These are phyloP conservation scores for Hololepta plana DNA, from an alignment of 2,888 invertebrate species.

Conservation along the genomic window DNA sequence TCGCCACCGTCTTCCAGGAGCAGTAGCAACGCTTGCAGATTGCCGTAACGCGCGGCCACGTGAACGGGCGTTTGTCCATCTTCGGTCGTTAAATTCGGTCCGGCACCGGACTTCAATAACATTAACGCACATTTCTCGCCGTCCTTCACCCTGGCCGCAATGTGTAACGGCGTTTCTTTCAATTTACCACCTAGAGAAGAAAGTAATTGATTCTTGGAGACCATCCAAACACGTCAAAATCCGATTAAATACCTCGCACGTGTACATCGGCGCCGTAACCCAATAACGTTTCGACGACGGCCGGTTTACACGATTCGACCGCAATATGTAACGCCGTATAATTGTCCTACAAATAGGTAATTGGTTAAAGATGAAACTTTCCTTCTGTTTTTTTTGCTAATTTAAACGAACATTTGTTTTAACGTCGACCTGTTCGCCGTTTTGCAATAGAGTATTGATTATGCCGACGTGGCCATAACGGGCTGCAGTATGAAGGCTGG, in stretches of 20 bases:
- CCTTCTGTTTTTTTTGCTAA: no score
- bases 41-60: slow-evolving; percentile 86
- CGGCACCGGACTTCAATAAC: slow-evolving; percentile 94
- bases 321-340: slow-evolving; percentile 97
- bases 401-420: slow-evolving; percentile 75
- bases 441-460: slow-evolving; percentile 85
- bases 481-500: slow-evolving; percentile 96
- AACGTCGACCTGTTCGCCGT: slow-evolving; percentile 93
- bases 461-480: slow-evolving; percentile 94
- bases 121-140: slow-evolving; percentile 90
- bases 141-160: slow-evolving; percentile 85
- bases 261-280: slow-evolving; percentile 97
- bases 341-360: slow-evolving; percentile 79
- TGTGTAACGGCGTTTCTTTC: slow-evolving; percentile 90
- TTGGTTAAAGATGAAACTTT: no score
- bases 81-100: slow-evolving; percentile 86
- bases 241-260: slow-evolving; percentile 44
- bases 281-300: slow-evolving; percentile 85
- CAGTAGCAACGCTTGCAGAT: slow-evolving; percentile 66
- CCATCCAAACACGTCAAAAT: no score
- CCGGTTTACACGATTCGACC: slow-evolving; percentile 84
- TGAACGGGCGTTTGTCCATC: slow-evolving; percentile 96
- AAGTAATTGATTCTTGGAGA: no score
- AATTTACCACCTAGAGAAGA: slow-evolving; percentile 49
- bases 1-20: slow-evolving; percentile 90